phyloP scores from a whole-genome alignment of 2,888 invertebrate genomes.

The Mactromeris polynyma region DNA sequence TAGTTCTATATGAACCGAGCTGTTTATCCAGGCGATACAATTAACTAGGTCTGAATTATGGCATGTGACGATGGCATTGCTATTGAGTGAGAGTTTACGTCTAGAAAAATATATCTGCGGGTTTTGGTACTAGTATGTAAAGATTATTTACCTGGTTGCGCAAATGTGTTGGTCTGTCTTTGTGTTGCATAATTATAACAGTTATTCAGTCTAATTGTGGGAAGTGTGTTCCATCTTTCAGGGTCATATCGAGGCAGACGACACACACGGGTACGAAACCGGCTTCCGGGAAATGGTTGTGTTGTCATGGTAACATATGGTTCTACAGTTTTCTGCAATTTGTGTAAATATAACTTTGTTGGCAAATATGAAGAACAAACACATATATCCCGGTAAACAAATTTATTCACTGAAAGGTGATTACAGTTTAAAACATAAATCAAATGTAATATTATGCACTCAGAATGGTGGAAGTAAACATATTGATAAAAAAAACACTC shows the following conservation, averaged over 20 bases:
- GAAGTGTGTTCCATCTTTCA: constrained; percentile 51
- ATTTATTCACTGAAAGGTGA: not conserved
- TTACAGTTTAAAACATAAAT: not conserved
- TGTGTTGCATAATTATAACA: constrained; percentile 69
- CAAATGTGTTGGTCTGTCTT: constrained; percentile 64
- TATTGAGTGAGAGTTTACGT: too few relatives aligned
- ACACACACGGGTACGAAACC: constrained; percentile 25
- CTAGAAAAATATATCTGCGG: too few relatives aligned
- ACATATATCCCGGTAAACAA: not conserved
- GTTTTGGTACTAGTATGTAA: too few relatives aligned
- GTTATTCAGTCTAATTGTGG: constrained; percentile 54
- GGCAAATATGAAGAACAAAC: not conserved
- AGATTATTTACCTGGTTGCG: constrained; percentile 60
- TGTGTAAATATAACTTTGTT: constrained; percentile 8
- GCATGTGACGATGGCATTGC: too few relatives aligned
- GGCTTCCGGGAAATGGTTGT: not conserved
- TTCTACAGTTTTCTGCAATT: not conserved
- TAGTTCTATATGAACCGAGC: too few relatives aligned
- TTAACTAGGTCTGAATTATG: too few relatives aligned
- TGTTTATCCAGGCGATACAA: too few relatives aligned
- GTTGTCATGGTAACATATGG: not conserved
- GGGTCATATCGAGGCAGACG: constrained; percentile 53
- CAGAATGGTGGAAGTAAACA: too few relatives aligned
- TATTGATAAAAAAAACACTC: too few relatives aligned
- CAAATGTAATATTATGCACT: too few relatives aligned